phyloP scores from a whole-genome alignment of 2,888 invertebrate species.

The Ectemnius continuus region DNA sequence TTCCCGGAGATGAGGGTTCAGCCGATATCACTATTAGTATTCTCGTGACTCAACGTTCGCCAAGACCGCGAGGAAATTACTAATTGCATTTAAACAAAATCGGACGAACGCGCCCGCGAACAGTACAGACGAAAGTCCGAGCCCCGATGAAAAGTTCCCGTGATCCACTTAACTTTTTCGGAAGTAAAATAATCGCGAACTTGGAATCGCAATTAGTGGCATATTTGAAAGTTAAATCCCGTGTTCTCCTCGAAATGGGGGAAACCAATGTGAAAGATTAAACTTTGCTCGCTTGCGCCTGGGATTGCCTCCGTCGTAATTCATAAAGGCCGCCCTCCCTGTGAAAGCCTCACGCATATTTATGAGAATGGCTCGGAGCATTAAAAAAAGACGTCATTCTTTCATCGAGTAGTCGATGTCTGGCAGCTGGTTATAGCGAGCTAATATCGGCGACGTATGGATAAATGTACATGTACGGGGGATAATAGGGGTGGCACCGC shows the following conservation, averaged over 20 bases:
- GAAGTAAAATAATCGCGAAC: constrained; percentile 50
- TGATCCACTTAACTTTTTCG: constrained; percentile 43
- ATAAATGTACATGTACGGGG: constrained; percentile 48
- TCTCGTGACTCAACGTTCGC: background rate
- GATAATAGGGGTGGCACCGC: constrained; percentile 54
- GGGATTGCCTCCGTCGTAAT: background rate
- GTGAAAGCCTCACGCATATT: constrained; percentile 2
- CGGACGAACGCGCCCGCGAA: background rate
- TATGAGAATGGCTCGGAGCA: constrained; percentile 10
- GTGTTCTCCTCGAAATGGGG: constrained; percentile 30
- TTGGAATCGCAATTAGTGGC: constrained; percentile 40
- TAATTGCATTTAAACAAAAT: constrained; percentile 2
- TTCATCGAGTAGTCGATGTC: too few relatives aligned
- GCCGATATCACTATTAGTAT: background rate
- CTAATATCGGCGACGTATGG: constrained; percentile 24
- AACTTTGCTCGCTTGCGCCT: background rate
- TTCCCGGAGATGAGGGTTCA: background rate
- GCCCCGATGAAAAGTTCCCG: constrained; percentile 41
- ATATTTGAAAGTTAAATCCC: constrained; percentile 47
- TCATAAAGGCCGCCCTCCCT: background rate
- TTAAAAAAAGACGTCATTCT: too few relatives aligned
- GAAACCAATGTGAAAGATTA: constrained; percentile 32
- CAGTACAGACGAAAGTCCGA: constrained; percentile 27
- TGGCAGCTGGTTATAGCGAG: background rate
- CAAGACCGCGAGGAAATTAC: background rate